Percentiles rank a stretch among this genome's conserved stretches.
phyloP scores from a whole-genome alignment of 2,888 invertebrate genomes.

The Aethes cnicana region DNA sequence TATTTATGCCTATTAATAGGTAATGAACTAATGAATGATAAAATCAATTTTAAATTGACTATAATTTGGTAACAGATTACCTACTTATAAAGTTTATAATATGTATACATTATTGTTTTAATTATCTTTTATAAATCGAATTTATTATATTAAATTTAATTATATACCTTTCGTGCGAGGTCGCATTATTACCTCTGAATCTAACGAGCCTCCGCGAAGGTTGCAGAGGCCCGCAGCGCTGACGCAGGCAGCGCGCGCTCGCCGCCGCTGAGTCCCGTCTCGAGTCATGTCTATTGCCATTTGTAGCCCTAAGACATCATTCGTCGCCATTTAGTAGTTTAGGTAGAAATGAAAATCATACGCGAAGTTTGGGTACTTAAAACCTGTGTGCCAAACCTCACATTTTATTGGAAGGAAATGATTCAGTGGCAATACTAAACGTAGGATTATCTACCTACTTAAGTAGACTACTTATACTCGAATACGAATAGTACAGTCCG shows the following conservation, averaged over 20 bases:
- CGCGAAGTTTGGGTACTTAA: constrained; percentile 12
- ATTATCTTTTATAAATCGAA: constrained; percentile 29
- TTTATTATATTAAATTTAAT: constrained; percentile 30
- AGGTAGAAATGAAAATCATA: constrained; percentile 15
- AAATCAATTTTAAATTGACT: constrained; percentile 25
- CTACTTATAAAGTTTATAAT: constrained; percentile 14
- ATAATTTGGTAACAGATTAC: constrained; percentile 26
- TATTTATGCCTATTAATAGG: constrained; percentile 62
- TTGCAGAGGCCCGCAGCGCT: not conserved
- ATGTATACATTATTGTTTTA: constrained; percentile 24
- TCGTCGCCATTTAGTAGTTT: constrained; percentile 13
- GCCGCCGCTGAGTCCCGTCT: not conserved
- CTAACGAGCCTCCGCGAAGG: not conserved
- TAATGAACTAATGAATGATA: constrained; percentile 37
- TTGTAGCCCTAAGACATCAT: constrained; percentile 8
- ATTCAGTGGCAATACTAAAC: constrained; percentile 48
- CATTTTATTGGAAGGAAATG: constrained; percentile 38
- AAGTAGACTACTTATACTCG: constrained; percentile 34
- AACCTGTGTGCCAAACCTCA: constrained; percentile 64
- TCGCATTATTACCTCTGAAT: constrained; percentile 9
- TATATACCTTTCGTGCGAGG: constrained; percentile 19
- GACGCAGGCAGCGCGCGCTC: not conserved
- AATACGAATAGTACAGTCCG: constrained; percentile 10
- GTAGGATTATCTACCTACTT: constrained; percentile 38
- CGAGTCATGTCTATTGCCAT: constrained; percentile 8